Base-by-base conservation (phyloP, 2,888 invertebrate species). In the Maniola hyperantus region DNA sequence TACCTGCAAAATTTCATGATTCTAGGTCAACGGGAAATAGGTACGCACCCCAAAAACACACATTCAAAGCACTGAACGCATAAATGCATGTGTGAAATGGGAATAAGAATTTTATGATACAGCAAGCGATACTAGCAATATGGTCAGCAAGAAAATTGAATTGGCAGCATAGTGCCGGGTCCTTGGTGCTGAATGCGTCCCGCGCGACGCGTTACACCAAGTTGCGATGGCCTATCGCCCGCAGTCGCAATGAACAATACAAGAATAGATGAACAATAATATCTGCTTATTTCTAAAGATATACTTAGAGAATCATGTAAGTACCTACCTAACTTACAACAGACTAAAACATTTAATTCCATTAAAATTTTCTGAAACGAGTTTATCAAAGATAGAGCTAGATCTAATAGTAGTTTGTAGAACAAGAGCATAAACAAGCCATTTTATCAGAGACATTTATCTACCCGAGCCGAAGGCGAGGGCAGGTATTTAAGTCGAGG, bases 61-160 rank as follows among this genome's bases (percentile, higher is more conserved):
- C 39, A 39, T 39, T 6, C 39, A 39, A 11, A 39, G 11, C 39
- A 39, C 1, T 10, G 39, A 39, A 39, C 39, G 39, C 10, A 46
- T 46, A 59, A 44, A 62, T 62, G 18, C 62, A 50, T 11, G 15
- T 39, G 20, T 62, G 53, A 42, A 53, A 42, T 53, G 51, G 26
- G 26, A 42, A 51, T 62, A 62, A 63, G 54, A 46, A 63, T 54
- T 65, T 62, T 57, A 60, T 54, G 33, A 53, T 65, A 71, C 80
- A 76, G 77, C 77, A 80, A 80, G 80, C 82, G 80, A 85, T 81
- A 73, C 67, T 67, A 79, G 78, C 82, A 82, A 84, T 88, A 85
- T 78, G 84, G 87, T 85, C 84, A 87, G 87, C 83, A 86, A 87
- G 88, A 89, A 89, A 89, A 91, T 90, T 89, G 88, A 89, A 91